A percentile compares a stretch with the other conserved stretches of the same genome.
Conservation (phyloP, 2,797 vertebrate genomes). For the Salarias fasciatus region DNA sequence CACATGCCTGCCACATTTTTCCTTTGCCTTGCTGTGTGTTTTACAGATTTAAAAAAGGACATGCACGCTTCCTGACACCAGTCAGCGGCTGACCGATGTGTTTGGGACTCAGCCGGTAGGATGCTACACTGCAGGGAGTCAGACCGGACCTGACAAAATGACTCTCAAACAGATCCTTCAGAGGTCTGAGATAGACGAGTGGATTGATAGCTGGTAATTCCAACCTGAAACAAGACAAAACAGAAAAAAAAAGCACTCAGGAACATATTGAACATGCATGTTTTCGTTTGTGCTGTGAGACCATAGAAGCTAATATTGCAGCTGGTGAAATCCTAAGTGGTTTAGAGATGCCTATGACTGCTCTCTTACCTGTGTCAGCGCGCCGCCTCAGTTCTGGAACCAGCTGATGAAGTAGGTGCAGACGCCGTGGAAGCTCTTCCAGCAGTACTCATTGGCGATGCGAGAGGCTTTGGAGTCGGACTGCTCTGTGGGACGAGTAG, state of each 20-base stretch:
- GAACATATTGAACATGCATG: neutral
- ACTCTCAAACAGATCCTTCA: constrained; percentile 20
- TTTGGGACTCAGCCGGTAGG: constrained; percentile 23
- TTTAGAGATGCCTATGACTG: too few species aligned
- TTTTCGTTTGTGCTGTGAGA: neutral
- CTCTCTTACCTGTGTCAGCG: constrained; percentile 58
- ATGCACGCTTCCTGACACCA: constrained; percentile 32
- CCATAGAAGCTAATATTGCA: neutral
- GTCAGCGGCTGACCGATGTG: constrained; percentile 16
- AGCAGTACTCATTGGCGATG: constrained; percentile 86
- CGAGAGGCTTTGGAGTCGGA: constrained; percentile 73
- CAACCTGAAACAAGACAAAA: constrained; percentile 54
- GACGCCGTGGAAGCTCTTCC: constrained; percentile 85
- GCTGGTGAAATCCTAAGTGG: too few species aligned
- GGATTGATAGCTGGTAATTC: constrained; percentile 29
- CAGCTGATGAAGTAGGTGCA: constrained; percentile 86
- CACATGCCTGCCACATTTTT: constrained; percentile 46
- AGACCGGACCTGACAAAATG: neutral
- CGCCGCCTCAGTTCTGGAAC: constrained; percentile 80
- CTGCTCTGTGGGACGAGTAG: constrained; percentile 63
- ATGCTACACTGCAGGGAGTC: constrained; percentile 11
- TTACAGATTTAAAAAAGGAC: constrained; percentile 35
- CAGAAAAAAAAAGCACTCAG: neutral
- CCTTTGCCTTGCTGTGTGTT: constrained; percentile 32
- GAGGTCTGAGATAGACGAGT: constrained; percentile 18